Evolutionary conservation across 2,888 invertebrate species (phyloP), one percentile per base, ranked within the genome.

Genomic region (Apodemia zela): DNA sequence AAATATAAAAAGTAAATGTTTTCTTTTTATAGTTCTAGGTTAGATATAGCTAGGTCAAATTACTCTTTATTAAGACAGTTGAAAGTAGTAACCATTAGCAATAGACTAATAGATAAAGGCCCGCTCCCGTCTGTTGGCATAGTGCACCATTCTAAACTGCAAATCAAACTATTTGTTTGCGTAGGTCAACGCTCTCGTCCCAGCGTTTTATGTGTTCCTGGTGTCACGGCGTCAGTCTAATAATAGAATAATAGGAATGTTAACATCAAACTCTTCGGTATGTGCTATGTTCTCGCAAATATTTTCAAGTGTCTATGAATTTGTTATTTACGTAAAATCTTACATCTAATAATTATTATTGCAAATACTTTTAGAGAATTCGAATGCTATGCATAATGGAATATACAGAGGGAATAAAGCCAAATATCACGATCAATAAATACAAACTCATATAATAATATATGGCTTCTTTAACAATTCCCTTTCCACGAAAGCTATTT

Each of bases 121-220:
- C 25, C 42, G 54, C 17, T 59, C 15, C 42, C 42, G 49, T 63
- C 62, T 59, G 85, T 89, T 90, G 90, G 89, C 89, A 89, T 87
- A 86, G 87, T 85, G 81, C 82, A 88, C 84, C 81, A 81, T 79
- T 80, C 84, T 80, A 78, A 80, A 84, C 85, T 86, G 87, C 88
- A 89, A 89, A 90, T 90, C 88, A 87, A 86, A 87, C 78, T 73
- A 80, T 87, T 85, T 87, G 86, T 87, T 89, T 82, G 86, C 85
- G 82, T 80, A 84, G 90, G 91, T 89, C 89, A 89, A 86, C 81
- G 90, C 84, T 81, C 90, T 42, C 42, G 81, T 82, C 73, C 75
- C 78, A 76, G 83, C 85, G 80, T 87, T 42, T 88, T 87, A 87
- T 89, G 84, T 87, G 85, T 89, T 90, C 88, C 91, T 89, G 84